Conservation (phyloP, 2,888 invertebrate genomes). For the Hipparchia sbordonii region DNA sequence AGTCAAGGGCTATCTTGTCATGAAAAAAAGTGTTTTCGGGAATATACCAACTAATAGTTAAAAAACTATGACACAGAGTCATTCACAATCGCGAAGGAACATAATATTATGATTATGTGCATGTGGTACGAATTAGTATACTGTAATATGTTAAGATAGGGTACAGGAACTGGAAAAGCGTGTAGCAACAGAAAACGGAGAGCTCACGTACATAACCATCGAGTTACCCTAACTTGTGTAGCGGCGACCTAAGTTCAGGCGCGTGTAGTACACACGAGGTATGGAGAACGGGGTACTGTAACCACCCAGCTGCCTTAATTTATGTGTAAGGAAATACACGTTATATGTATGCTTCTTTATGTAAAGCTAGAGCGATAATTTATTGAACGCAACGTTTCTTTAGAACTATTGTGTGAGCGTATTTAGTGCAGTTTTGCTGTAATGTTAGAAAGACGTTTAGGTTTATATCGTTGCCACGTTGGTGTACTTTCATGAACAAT, state of each 20-base stretch:
- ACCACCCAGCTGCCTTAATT: constrained; percentile 19
- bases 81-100: too few species aligned
- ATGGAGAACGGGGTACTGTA: constrained; percentile 23
- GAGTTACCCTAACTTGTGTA: constrained; percentile 11
- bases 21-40: background rate
- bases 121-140: too few species aligned
- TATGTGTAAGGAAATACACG: constrained; percentile 21
- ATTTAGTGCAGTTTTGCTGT: too few species aligned
- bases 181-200: constrained; percentile 9
- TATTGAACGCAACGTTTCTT: background rate
- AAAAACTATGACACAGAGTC: too few species aligned
- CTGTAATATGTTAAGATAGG: background rate
- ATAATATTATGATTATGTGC: too few species aligned
- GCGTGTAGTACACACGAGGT: constrained; percentile 15
- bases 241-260: constrained; percentile 23
- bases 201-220: constrained; percentile 4
- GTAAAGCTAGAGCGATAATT: background rate
- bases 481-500: background rate
- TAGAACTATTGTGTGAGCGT: background rate
- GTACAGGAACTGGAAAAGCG: constrained; percentile 9
- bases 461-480: background rate
- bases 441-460: background rate
- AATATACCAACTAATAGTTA: too few species aligned
- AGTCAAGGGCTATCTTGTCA: too few species aligned
- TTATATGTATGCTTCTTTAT: constrained; percentile 2